Conservation (phyloP, 2,797 vertebrate species). For the Peromyscus eremicus region DNA sequence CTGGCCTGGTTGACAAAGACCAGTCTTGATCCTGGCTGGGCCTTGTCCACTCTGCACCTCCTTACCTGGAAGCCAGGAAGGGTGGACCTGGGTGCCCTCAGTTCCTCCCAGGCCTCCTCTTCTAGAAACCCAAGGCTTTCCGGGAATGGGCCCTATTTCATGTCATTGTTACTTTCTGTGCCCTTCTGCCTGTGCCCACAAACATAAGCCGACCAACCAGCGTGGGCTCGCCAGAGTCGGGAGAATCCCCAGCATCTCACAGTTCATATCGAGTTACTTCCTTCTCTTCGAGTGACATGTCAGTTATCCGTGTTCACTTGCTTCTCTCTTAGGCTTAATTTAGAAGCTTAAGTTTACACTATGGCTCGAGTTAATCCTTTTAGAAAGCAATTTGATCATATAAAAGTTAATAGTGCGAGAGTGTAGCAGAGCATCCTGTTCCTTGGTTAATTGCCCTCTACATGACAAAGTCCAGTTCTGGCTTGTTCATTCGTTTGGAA, state of each 20-base stretch:
- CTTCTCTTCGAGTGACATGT: background rate
- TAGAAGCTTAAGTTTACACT: slow-evolving; percentile 42
- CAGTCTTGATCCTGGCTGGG: background rate
- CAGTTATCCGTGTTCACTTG: background rate
- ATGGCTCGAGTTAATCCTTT: slow-evolving; percentile 32
- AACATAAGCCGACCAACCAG: background rate
- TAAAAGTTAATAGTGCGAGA: slow-evolving; percentile 21
- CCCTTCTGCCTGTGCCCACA: slow-evolving; percentile 13
- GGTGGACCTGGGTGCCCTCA: background rate
- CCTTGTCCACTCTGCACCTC: background rate
- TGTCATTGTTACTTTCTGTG: slow-evolving; percentile 15
- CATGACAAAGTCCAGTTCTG: slow-evolving; percentile 48
- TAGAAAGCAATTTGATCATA: slow-evolving; percentile 57
- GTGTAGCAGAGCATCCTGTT: background rate
- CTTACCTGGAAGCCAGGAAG: background rate
- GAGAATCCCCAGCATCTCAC: slow-evolving; percentile 40
- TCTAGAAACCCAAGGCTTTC: slow-evolving; percentile 69
- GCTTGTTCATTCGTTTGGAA: slow-evolving; percentile 16
- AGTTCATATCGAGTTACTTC: background rate
- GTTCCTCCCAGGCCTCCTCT: slow-evolving; percentile 19
- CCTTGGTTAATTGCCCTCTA: slow-evolving; percentile 22
- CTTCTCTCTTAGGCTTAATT: slow-evolving; percentile 41
- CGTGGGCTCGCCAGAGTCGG: background rate
- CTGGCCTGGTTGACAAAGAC: background rate
- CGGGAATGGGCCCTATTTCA: background rate